Evolutionary conservation across 2,113 vertebrate species (phyloP).

Genomic region (Plestiodon gilberti): DNA sequence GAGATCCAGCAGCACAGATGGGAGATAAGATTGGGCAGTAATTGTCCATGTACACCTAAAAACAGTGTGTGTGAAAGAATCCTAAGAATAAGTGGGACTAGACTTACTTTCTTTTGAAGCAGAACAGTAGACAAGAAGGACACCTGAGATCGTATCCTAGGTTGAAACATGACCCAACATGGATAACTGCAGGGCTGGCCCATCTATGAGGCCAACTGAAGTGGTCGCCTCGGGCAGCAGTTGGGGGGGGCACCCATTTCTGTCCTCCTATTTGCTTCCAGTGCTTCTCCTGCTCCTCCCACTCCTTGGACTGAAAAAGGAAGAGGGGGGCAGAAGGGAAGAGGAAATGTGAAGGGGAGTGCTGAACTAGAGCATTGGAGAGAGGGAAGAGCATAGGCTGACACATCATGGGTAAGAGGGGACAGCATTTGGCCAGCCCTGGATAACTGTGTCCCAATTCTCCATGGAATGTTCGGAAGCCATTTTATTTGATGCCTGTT

Average conservation of each 20-base stretch:
- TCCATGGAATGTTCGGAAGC: constrained; percentile 41
- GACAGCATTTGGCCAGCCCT: too few species aligned
- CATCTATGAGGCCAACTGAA: too few species aligned
- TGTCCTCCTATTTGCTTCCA: too few species aligned
- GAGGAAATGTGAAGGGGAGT: too few species aligned
- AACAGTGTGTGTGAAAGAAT: background rate
- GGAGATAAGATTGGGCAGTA: background rate
- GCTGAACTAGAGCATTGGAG: background rate
- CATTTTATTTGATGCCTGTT: constrained; percentile 46
- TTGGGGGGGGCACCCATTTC: too few species aligned
- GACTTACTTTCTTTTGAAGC: constrained; percentile 21
- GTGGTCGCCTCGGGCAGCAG: too few species aligned
- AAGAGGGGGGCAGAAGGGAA: too few species aligned
- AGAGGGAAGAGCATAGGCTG: too few species aligned
- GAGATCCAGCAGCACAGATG: too few species aligned
- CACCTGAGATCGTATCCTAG: constrained; percentile 26
- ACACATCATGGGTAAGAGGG: background rate
- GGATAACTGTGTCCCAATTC: constrained; percentile 48
- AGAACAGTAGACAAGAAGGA: background rate
- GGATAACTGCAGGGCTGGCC: too few species aligned
- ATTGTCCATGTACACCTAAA: constrained; percentile 26
- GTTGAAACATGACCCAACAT: constrained; percentile 25
- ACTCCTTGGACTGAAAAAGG: too few species aligned
- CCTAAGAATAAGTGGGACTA: background rate
- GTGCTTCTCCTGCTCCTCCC: too few species aligned